Conservation (phyloP, 1,140 invertebrate species). For the Nixonia krombeini region DNA sequence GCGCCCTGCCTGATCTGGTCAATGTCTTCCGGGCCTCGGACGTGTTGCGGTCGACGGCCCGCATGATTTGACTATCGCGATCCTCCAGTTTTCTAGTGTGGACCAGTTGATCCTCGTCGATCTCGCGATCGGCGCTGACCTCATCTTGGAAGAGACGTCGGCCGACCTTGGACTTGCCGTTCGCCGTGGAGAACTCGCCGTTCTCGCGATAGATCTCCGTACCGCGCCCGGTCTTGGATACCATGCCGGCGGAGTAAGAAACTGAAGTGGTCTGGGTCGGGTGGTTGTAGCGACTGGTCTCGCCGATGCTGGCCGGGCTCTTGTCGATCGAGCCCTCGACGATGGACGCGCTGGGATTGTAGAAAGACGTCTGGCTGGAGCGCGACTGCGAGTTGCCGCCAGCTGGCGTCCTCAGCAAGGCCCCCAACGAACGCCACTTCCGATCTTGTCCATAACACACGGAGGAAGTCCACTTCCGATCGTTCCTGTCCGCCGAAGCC, state of each 20-base stretch:
- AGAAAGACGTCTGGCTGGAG: slow-evolving; percentile 52
- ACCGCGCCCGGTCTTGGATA: slow-evolving; percentile 46
- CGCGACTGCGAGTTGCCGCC: slow-evolving; percentile 18
- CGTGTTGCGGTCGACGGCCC: slow-evolving; percentile 27
- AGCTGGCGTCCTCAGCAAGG: slow-evolving; percentile 65
- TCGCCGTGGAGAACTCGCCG: slow-evolving; percentile 49
- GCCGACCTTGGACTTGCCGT: slow-evolving; percentile 56
- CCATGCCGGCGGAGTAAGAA: slow-evolving; percentile 52
- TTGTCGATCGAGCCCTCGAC: slow-evolving; percentile 46
- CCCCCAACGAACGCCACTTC: slow-evolving; percentile 71
- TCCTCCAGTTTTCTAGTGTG: slow-evolving; percentile 19
- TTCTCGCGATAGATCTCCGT: slow-evolving; percentile 48
- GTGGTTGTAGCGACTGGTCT: slow-evolving; percentile 1
- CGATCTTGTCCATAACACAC: slow-evolving; percentile 61
- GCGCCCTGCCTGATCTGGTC: slow-evolving; percentile 63
- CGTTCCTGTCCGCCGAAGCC: slow-evolving; percentile 49
- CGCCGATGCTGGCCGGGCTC: background rate
- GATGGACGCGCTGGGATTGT: slow-evolving; percentile 61
- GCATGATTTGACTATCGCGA: slow-evolving; percentile 23
- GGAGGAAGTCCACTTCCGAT: slow-evolving; percentile 61
- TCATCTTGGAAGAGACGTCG: slow-evolving; percentile 56
- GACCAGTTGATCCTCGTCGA: slow-evolving; percentile 28
- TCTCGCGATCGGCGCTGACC: slow-evolving; percentile 12
- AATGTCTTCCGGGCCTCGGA: slow-evolving; percentile 41
- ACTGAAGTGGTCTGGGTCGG: slow-evolving; percentile 20